Evolutionary conservation across 2,113 vertebrate species (phyloP), one percentile per base, ranked within the genome.

Genomic region (Formicarius rufipectus): DNA sequence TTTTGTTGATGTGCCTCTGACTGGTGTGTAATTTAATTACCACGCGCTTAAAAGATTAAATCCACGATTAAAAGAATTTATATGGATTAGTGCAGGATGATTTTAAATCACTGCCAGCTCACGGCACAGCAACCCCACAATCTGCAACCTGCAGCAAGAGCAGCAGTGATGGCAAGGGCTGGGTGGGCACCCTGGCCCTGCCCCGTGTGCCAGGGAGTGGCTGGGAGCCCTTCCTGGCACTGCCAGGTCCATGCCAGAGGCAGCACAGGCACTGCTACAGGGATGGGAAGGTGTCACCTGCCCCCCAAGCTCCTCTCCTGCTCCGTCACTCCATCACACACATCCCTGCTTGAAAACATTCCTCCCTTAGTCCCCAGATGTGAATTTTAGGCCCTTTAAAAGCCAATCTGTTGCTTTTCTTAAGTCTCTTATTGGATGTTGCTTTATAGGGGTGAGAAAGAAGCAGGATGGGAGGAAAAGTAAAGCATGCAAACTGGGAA

Each of bases 11-110:
- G 72, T 76, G 80, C 81, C 74, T 63, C 86, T 69, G 95, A 23
- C 92, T 94, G 94, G 59, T 50, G 13, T 60, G 66, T 95, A 96
- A 97, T 97, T 97, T 97, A 97, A 97, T 97, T 97, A 97, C 86
- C 0, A 1, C 66, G 30, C 3, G 92, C 94, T 97, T 90, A 96
- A 91, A 62, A 97, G 97, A 97, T 97, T 96, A 97, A 96, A 97
- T 44, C 90, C 72, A 23, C 5, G 96, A 97, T 97, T 97, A 96
- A 93, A 84, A 95, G 97, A 96, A 95, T 97, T 97, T 96, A 84
- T 94, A 58, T 95, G 97, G 95, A 97, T 97, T 97, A 97, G 93
- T 40, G 18, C 64, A 47, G 93, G 91, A 93, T 92, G 97, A 66
- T 86, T 95, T 94, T 90, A 92, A 96, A 93, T 87, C 84, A 84